Percentiles rank a stretch among this genome's conserved stretches.
phyloP scores from a whole-genome alignment of 2,113 vertebrate species.

The Microcebus murinus region DNA sequence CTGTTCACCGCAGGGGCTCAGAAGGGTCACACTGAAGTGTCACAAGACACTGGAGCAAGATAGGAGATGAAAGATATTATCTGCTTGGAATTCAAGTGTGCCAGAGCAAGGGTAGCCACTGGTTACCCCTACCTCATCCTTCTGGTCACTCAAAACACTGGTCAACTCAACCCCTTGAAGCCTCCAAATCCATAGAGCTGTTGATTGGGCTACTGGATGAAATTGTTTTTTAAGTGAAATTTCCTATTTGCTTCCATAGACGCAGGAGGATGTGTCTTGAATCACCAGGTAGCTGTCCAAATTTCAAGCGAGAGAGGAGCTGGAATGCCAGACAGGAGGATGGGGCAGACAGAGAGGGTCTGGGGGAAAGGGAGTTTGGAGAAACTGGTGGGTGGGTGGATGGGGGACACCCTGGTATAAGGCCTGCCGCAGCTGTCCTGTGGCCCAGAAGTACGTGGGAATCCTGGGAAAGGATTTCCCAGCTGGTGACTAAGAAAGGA shows the following conservation, averaged over 20 bases:
- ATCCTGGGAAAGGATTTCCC: not conserved
- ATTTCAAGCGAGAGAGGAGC: not conserved
- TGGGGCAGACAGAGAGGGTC: not conserved
- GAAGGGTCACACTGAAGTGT: not conserved
- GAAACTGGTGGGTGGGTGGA: not conserved
- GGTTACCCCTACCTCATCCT: not conserved
- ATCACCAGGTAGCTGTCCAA: not conserved
- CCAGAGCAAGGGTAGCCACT: not conserved
- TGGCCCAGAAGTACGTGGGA: not conserved
- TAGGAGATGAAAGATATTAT: constrained; percentile 50
- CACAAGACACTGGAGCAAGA: not conserved
- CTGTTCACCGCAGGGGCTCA: not conserved
- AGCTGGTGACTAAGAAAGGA: not conserved
- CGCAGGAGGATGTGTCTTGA: not conserved
- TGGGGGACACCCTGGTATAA: not conserved
- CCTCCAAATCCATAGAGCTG: not conserved
- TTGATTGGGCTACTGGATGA: not conserved
- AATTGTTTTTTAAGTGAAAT: not conserved
- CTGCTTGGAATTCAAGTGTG: constrained; percentile 33
- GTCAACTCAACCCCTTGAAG: not conserved
- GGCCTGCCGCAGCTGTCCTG: not conserved
- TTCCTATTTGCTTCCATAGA: not conserved
- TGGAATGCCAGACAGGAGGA: not conserved
- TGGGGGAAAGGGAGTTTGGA: accelerated
- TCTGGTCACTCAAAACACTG: not conserved